These are phyloP conservation scores for Drosophila quinaria DNA, from an alignment of 2,888 invertebrate species.

Conservation along the genomic window DNA sequence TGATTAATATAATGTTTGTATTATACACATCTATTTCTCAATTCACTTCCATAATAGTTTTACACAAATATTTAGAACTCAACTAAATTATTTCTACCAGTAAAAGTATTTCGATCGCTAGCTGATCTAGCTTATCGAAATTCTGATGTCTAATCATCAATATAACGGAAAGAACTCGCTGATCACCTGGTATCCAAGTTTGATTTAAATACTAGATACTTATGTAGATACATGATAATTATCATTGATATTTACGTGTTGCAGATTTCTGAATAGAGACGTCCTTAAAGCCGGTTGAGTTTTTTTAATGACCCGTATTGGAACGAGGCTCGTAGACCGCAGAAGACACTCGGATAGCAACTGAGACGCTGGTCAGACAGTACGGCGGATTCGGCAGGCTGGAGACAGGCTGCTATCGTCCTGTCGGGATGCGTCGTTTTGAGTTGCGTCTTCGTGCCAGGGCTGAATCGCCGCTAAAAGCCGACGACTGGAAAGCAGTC, in stretches of 20 bases:
- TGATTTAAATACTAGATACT: not conserved
- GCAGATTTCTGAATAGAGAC: not conserved
- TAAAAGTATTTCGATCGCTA: no score
- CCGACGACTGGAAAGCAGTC: constrained; percentile 48
- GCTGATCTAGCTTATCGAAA: no score
- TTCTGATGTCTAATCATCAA: no score
- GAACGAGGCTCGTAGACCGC: constrained; percentile 37
- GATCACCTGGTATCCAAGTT: no score
- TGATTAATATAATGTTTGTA: no score
- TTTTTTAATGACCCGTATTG: constrained; percentile 7
- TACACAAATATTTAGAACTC: no score
- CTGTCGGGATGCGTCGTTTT: not conserved
- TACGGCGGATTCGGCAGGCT: constrained; percentile 21
- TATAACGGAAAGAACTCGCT: not conserved
- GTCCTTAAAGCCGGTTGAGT: constrained; percentile 21
- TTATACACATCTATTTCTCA: no score
- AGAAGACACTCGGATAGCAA: constrained; percentile 56
- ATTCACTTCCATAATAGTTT: no score
- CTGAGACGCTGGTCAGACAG: constrained; percentile 48
- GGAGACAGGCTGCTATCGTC: constrained; percentile 11
- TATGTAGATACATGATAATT: not conserved
- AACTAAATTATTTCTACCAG: no score
- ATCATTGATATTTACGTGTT: constrained; percentile 24
- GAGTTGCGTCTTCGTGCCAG: constrained; percentile 7
- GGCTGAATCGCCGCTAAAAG: constrained; percentile 26